These are phyloP conservation scores for Lagopus leucura DNA, from an alignment of 2,113 vertebrate genomes.

Conservation along the genomic window DNA sequence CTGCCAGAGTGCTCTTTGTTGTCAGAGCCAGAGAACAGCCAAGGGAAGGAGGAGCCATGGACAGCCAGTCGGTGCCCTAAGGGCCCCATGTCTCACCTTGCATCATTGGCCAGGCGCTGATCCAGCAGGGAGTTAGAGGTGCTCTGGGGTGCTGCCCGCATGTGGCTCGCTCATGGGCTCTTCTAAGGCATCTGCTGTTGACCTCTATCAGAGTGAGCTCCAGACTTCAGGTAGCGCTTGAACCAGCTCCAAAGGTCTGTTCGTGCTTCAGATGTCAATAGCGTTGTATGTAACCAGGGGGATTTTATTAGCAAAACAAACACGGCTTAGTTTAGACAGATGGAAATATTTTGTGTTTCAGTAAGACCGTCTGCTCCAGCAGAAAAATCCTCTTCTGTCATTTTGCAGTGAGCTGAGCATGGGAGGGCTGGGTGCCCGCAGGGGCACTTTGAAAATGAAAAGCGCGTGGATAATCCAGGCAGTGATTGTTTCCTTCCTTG, in stretches of 20 bases:
- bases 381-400: neutral
- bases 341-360: slow-evolving; percentile 1
- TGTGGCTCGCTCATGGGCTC: neutral
- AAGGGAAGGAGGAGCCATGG: neutral
- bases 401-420: slow-evolving; percentile 6
- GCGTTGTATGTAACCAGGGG: accelerated
- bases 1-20: neutral
- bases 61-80: neutral
- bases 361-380: neutral
- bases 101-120: no score
- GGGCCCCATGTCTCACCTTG: neutral
- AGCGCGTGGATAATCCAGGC: neutral
- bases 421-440: neutral
- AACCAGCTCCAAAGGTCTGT: neutral
- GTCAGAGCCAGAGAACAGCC: no score
- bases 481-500: slow-evolving; percentile 2
- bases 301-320: slow-evolving; percentile 1
- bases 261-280: neutral
- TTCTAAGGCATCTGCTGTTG: neutral
- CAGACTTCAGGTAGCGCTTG: neutral
- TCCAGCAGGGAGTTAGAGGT: neutral
- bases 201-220: neutral
- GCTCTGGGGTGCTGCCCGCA: neutral
- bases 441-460: neutral
- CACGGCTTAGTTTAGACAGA: neutral